Base-by-base conservation (phyloP, 2,797 vertebrate genomes). In the Falco berigora region DNA sequence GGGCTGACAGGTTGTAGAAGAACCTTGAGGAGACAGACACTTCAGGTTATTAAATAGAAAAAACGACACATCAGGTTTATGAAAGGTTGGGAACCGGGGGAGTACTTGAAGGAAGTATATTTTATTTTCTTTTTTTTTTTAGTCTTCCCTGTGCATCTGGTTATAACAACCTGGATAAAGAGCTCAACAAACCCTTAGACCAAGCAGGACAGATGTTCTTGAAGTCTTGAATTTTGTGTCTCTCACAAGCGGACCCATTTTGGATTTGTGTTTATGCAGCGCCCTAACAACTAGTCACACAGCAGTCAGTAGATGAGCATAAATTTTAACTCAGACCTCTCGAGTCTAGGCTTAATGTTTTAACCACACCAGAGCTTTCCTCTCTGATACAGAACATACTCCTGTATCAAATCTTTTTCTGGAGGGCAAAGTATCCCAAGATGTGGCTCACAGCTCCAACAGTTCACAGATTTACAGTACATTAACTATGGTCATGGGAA, bases 401-500 rank as follows among this genome's bases (percentile, higher is more conserved):
- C 34, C 14, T n/a, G 2, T 50, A 92, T 49, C 52, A 66, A 50
- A 32, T 34, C 27, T 59, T 77, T 93, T 91, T 67, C 88, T 76
- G 61, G 52, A 96, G 34, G 24, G 75, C 69, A 77, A 81, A 73
- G 44, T 72, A 81, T 66, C 72, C 78, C 1, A 6, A 95, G 84
- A 88, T 40, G 66, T 55, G 46, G 52, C 68, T 92, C 53, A 9
- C 50, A 80, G 56, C 94, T 81, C 86, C 81, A 92, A 9, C 86
- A 87, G 77, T 69, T 96, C 92, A 78, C 72, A 97, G 93, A 96
- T 96, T 96, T 96, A 96, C 89, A 84, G 88, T 95, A 82, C 92
- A 95, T 96, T 97, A 96, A 95, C 92, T 89, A 49, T 94, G 92
- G 93, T 96, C 96, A 97, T 96, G 95, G 96, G 96, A 97, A 97